Percentiles rank a stretch among this genome's conserved stretches.
Conservation (phyloP, 2,797 vertebrate genomes). For the Darevskia mixta region DNA sequence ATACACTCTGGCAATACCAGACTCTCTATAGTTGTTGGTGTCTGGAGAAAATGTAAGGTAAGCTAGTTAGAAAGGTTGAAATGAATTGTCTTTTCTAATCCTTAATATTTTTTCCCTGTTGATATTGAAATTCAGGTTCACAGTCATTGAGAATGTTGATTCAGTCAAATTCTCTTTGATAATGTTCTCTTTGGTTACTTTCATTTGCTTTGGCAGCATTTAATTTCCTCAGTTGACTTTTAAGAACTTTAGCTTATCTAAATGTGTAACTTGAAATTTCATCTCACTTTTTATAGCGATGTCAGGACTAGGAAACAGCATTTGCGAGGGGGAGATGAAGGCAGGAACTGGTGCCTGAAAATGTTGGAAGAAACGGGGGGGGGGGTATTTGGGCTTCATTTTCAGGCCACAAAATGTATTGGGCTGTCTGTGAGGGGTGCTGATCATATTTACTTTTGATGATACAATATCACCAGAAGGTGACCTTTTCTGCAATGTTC, state of each 20-base stretch:
- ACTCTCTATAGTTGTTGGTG: slow-evolving; percentile 37
- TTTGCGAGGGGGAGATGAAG: neutral
- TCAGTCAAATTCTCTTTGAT: neutral
- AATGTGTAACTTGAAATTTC: neutral
- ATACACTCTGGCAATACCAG: slow-evolving; percentile 14
- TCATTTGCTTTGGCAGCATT: neutral
- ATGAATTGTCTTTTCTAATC: neutral
- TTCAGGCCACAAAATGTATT: neutral
- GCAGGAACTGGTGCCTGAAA: neutral
- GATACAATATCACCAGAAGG: neutral
- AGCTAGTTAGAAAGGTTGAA: neutral
- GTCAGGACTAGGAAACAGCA: neutral
- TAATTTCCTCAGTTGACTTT: slow-evolving; percentile 2
- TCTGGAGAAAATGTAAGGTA: slow-evolving; percentile 20
- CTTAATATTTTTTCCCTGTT: neutral
- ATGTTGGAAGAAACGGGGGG: neutral
- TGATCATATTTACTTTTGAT: neutral
- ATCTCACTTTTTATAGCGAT: neutral
- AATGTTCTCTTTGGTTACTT: neutral
- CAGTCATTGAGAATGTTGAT: neutral
- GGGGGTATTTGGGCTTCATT: neutral
- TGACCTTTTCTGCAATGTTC: neutral
- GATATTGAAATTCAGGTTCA: neutral
- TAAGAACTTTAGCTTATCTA: neutral
- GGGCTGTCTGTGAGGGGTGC: neutral